These are phyloP conservation scores for Cotesia glomerata DNA, from an alignment of 1,140 invertebrate species.

Conservation along the genomic window DNA sequence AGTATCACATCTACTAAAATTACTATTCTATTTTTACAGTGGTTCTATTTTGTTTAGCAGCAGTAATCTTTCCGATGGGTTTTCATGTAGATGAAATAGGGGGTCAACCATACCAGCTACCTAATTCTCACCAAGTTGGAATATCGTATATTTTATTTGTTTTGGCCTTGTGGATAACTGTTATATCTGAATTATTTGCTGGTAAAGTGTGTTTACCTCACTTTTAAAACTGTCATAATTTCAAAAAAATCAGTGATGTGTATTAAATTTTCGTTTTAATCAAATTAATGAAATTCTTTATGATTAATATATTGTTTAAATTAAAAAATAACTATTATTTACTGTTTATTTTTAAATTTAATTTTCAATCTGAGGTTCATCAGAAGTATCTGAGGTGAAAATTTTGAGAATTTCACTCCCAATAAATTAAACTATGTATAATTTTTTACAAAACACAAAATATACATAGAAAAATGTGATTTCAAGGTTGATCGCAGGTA, in stretches of 20 bases:
- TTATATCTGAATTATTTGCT: conserved; percentile 94
- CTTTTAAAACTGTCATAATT: conserved; percentile 69
- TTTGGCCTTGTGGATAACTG: conserved; percentile 92
- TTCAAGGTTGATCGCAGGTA: too few relatives aligned
- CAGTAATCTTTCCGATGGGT: conserved; percentile 95
- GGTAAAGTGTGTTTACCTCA: conserved; percentile 97
- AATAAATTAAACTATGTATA: too few relatives aligned
- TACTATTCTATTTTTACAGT: conserved; percentile 69
- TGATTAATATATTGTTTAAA: too few relatives aligned
- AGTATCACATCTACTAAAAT: conserved; percentile 12
- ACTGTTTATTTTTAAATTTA: too few relatives aligned
- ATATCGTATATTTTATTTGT: conserved; percentile 96
- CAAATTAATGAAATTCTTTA: too few relatives aligned
- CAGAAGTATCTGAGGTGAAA: too few relatives aligned
- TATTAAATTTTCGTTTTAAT: too few relatives aligned
- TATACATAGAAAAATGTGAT: too few relatives aligned
- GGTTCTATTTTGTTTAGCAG: conserved; percentile 94
- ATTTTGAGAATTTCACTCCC: too few relatives aligned
- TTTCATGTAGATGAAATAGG: conserved; percentile 95
- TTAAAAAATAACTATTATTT: too few relatives aligned
- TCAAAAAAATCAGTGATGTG: not conserved
- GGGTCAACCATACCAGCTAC: conserved; percentile 92
- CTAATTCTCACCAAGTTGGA: conserved; percentile 94
- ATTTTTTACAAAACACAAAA: too few relatives aligned
- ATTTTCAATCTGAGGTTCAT: too few relatives aligned